These are phyloP conservation scores for Delia radicum DNA, from an alignment of 1,140 invertebrate species.

Conservation along the genomic window DNA sequence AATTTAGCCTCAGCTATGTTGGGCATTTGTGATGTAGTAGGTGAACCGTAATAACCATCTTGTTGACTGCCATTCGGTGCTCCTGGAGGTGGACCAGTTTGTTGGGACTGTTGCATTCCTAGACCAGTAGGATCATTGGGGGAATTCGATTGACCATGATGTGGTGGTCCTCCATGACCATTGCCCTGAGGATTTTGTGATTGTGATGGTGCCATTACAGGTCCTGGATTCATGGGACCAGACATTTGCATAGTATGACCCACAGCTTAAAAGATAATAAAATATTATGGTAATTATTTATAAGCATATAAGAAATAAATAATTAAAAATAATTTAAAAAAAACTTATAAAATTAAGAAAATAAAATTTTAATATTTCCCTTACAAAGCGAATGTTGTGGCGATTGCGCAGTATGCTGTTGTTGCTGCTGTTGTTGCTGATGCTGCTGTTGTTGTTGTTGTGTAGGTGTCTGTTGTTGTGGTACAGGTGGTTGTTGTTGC, in stretches of 20 bases:
- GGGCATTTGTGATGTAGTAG: slow-evolving; percentile 42
- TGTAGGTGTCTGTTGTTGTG: slow-evolving; percentile 37
- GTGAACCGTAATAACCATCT: slow-evolving; percentile 41
- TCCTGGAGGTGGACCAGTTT: slow-evolving; percentile 31
- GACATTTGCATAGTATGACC: slow-evolving; percentile 50
- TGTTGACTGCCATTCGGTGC: slow-evolving; percentile 33
- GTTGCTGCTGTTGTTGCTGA: slow-evolving; percentile 28
- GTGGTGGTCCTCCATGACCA: slow-evolving; percentile 31
- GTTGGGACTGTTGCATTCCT: slow-evolving; percentile 42
- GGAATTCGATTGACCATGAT: slow-evolving; percentile 40
- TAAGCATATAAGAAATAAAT: slow-evolving; percentile 12
- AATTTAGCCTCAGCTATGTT: slow-evolving; percentile 41
- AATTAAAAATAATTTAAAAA: slow-evolving; percentile 26
- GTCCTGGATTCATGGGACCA: slow-evolving; percentile 44
- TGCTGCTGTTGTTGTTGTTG: slow-evolving; percentile 31
- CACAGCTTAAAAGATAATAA: slow-evolving; percentile 39
- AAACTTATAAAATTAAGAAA: not conserved
- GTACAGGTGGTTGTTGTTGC: slow-evolving; percentile 44
- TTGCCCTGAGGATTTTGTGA: slow-evolving; percentile 47
- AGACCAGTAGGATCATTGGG: slow-evolving; percentile 41
- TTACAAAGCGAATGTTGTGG: slow-evolving; percentile 62
- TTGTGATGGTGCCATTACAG: slow-evolving; percentile 51
- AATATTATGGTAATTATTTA: too few relatives aligned
- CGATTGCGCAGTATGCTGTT: slow-evolving; percentile 46
- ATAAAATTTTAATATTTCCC: slow-evolving; percentile 59